These are phyloP conservation scores for Ptychadena robeensis DNA, from an alignment of 2,797 vertebrate genomes.

Conservation along the genomic window DNA sequence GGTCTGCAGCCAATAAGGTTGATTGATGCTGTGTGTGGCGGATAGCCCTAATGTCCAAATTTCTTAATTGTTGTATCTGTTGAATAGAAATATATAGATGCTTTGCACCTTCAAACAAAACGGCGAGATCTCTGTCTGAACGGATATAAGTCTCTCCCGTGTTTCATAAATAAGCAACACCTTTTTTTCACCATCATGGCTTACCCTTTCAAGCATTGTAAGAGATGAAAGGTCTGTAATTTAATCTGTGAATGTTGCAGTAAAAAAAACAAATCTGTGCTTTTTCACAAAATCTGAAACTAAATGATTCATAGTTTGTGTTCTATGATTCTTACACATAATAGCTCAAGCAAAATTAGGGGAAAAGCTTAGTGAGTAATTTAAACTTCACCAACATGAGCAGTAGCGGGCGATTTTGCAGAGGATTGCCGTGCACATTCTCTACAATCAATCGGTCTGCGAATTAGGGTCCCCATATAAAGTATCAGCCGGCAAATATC, in stretches of 20 bases:
- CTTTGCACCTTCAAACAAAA: slow-evolving; percentile 15
- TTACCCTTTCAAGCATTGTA: background rate
- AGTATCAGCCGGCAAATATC: no score
- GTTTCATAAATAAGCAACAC: background rate
- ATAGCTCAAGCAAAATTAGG: no score
- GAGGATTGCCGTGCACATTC: no score
- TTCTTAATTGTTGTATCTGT: slow-evolving; percentile 13
- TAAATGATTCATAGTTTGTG: no score
- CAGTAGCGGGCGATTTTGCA: no score
- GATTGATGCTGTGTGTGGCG: slow-evolving; percentile 78
- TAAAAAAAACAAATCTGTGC: background rate
- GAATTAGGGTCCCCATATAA: no score
- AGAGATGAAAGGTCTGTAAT: background rate
- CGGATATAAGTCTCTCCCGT: background rate
- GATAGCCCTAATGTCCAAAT: slow-evolving; percentile 64
- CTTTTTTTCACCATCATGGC: background rate
- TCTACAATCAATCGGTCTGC: no score
- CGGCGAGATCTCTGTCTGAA: slow-evolving; percentile 4
- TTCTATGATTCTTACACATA: no score
- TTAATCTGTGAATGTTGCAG: background rate
- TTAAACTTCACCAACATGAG: no score
- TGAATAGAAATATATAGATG: slow-evolving; percentile 20
- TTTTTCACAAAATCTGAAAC: background rate
- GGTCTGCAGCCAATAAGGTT: slow-evolving; percentile 81
- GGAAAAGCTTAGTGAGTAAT: no score